Conservation (phyloP, 2,113 vertebrate genomes). For the Hipposideros armiger region DNA sequence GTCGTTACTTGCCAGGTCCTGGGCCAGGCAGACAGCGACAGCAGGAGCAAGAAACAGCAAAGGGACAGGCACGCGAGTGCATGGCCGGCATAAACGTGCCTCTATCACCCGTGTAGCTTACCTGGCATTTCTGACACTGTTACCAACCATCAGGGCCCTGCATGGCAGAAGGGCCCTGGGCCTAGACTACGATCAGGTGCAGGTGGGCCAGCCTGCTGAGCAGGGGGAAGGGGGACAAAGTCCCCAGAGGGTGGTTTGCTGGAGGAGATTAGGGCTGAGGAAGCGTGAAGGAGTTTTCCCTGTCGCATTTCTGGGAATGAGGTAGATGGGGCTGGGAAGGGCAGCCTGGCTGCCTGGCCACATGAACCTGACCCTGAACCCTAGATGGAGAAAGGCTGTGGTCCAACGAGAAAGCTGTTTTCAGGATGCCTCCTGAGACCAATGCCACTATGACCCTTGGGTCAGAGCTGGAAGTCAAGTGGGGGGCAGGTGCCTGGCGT, state of each 20-base stretch:
- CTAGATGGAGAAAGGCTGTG: background rate
- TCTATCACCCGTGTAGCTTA: rapidly evolving
- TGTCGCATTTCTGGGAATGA: rapidly evolving
- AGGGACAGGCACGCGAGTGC: rapidly evolving
- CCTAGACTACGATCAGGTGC: background rate
- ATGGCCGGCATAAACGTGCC: rapidly evolving
- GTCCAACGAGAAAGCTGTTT: background rate
- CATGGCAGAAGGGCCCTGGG: rapidly evolving
- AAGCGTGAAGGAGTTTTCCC: rapidly evolving
- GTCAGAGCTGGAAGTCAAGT: rapidly evolving
- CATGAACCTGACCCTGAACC: background rate
- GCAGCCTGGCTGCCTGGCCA: background rate
- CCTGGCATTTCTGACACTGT: background rate
- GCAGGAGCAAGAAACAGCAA: rapidly evolving
- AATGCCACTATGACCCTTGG: rapidly evolving
- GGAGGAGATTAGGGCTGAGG: background rate
- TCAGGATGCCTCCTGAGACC: background rate
- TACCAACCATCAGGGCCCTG: rapidly evolving
- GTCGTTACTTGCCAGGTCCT: rapidly evolving
- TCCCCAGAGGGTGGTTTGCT: background rate
- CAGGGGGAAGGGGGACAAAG: no score
- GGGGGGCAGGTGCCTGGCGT: rapidly evolving
- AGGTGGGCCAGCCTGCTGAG: background rate
- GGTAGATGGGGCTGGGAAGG: background rate
- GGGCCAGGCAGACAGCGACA: rapidly evolving